phyloP scores from a whole-genome alignment of 2,797 vertebrate genomes.

The Eospalax fontanierii region DNA sequence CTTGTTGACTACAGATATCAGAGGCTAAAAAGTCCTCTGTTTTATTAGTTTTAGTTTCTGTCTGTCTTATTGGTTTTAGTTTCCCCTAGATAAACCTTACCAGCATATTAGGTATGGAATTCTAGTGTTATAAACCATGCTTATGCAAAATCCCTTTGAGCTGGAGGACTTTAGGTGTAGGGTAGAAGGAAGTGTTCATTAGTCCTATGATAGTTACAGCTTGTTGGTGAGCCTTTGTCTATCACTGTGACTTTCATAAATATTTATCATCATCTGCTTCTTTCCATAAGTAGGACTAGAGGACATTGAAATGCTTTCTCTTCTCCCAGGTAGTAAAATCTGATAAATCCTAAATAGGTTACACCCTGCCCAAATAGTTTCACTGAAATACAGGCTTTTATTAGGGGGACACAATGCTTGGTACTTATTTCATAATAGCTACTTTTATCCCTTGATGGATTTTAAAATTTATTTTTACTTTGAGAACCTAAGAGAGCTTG shows the following conservation, averaged over 20 bases:
- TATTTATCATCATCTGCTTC: background rate
- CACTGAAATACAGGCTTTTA: background rate
- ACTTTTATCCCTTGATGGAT: background rate
- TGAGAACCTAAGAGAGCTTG: background rate
- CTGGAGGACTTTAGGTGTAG: too few species aligned
- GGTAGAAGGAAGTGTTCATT: too few species aligned
- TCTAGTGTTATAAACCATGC: background rate
- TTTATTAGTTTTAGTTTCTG: background rate
- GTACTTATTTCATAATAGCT: background rate
- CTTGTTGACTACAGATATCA: background rate
- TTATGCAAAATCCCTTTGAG: background rate
- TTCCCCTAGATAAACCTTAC: background rate
- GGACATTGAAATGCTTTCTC: background rate
- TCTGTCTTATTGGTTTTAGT: background rate
- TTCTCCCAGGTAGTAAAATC: background rate
- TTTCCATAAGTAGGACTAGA: background rate
- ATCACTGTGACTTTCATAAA: background rate
- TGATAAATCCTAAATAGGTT: background rate
- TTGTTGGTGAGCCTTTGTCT: background rate
- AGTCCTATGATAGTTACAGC: background rate
- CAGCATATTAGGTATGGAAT: background rate
- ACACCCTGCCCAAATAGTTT: background rate
- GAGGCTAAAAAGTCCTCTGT: background rate
- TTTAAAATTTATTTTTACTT: background rate
- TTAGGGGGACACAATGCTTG: background rate